phyloP scores from a whole-genome alignment of 2,797 vertebrate genomes.

The Chloroceryle inda region DNA sequence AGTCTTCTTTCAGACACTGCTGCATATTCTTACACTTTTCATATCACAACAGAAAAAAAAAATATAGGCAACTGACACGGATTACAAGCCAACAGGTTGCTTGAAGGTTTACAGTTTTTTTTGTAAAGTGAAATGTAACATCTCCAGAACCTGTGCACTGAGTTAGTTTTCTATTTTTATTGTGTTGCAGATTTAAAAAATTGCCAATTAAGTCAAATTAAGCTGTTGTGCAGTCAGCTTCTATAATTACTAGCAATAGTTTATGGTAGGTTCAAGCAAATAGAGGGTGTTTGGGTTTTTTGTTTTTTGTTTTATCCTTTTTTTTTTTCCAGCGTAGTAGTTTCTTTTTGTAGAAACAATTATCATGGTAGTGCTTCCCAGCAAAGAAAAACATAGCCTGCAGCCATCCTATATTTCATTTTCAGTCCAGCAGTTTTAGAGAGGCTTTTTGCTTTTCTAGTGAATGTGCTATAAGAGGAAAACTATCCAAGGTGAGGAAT shows the following conservation, averaged over 20 bases:
- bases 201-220: slow-evolving; percentile 80
- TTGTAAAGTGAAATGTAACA: slow-evolving; percentile 63
- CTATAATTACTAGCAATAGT: slow-evolving; percentile 81
- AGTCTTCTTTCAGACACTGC: background rate
- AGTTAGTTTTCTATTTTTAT: slow-evolving; percentile 71
- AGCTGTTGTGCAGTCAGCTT: slow-evolving; percentile 75
- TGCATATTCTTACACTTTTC: background rate
- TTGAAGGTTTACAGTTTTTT: slow-evolving; percentile 63
- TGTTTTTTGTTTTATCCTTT: background rate
- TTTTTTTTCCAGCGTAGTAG: slow-evolving; percentile 75
- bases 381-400: slow-evolving; percentile 76
- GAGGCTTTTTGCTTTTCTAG: slow-evolving; percentile 70
- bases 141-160: slow-evolving; percentile 54
- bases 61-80: background rate
- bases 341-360: slow-evolving; percentile 82
- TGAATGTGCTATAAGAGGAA: slow-evolving; percentile 59
- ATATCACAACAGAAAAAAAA: background rate
- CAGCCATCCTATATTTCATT: slow-evolving; percentile 82
- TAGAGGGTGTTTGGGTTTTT: slow-evolving; percentile 24
- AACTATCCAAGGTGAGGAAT: slow-evolving; percentile 38
- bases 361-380: slow-evolving; percentile 73
- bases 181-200: slow-evolving; percentile 74
- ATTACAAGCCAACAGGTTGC: slow-evolving; percentile 7
- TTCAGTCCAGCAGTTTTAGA: slow-evolving; percentile 84
- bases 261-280: slow-evolving; percentile 79